Percentiles rank a stretch among this genome's conserved stretches.
Conservation (phyloP, 2,797 vertebrate species). For the Micropoecilia bifurca region DNA sequence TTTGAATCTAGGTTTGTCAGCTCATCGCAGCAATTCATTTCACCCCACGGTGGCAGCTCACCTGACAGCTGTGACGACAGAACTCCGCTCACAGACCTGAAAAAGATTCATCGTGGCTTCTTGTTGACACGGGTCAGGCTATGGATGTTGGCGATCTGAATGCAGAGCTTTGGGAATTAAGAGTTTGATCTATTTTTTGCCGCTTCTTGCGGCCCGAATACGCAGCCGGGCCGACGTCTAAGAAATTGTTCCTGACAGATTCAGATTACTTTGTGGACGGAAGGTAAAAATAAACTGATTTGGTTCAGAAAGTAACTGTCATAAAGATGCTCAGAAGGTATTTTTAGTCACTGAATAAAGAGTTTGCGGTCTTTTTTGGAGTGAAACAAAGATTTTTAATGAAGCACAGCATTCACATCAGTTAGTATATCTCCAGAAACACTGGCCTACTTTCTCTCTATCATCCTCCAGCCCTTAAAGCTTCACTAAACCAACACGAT, state of each 20-base stretch:
- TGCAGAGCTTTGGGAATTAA: conserved; percentile 40
- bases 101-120: conserved; percentile 44
- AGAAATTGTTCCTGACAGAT: conserved; percentile 53
- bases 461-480: conserved; percentile 51
- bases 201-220: conserved; percentile 38
- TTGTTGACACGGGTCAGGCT: conserved; percentile 58
- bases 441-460: conserved; percentile 75
- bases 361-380: conserved; percentile 7
- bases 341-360: conserved; percentile 28
- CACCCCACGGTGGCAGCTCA: conserved; percentile 59
- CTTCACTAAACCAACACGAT: conserved; percentile 30
- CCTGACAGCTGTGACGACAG: conserved; percentile 68
- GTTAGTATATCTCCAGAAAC: conserved; percentile 63
- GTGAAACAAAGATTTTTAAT: conserved; percentile 31
- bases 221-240: conserved; percentile 3
- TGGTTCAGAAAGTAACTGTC: conserved; percentile 9
- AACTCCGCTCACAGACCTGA: conserved; percentile 24
- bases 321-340: conserved; percentile 10
- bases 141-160: conserved; percentile 25
- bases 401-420: conserved; percentile 48
- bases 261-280: conserved; percentile 55
- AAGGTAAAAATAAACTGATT: conserved; percentile 11
- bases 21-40: conserved; percentile 39
- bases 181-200: conserved; percentile 65
- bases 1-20: conserved; percentile 63